These are phyloP conservation scores for Leontocebus nigricollis DNA, from an alignment of 2,797 vertebrate genomes.

Conservation along the genomic window DNA sequence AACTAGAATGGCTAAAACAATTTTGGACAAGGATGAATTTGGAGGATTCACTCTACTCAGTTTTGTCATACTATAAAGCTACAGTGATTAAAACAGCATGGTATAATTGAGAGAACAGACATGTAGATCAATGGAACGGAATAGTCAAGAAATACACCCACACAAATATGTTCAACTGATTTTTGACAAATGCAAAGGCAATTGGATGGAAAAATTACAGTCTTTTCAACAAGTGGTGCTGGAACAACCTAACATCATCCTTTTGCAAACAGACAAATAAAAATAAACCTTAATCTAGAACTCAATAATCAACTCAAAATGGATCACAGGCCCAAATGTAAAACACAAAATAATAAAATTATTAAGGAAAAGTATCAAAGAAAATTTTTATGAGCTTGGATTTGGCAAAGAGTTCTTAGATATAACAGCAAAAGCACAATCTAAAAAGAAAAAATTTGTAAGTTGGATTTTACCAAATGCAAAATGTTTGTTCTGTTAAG, in stretches of 20 bases:
- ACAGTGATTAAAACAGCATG: not conserved
- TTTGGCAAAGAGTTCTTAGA: constrained; percentile 10
- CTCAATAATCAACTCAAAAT: not conserved
- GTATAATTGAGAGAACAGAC: not conserved
- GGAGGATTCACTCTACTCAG: not conserved
- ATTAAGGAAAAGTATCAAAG: not conserved
- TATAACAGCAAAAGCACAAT: not conserved
- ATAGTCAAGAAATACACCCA: not conserved
- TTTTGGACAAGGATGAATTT: not conserved
- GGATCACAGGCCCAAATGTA: not conserved
- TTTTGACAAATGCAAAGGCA: not conserved
- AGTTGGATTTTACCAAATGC: not conserved
- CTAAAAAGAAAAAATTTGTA: not conserved
- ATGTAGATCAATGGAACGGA: not conserved
- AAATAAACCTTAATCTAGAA: not conserved
- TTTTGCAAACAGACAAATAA: not conserved
- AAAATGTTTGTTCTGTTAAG: not conserved
- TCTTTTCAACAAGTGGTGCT: not conserved
- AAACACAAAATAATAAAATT: not conserved
- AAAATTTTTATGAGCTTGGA: not conserved
- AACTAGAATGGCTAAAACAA: not conserved
- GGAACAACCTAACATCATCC: not conserved
- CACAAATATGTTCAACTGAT: not conserved
- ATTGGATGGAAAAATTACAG: not conserved
- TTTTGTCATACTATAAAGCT: not conserved